Evolutionary conservation across 2,797 vertebrate species (phyloP).

Genomic region (Chaenodraco wilsoni): DNA sequence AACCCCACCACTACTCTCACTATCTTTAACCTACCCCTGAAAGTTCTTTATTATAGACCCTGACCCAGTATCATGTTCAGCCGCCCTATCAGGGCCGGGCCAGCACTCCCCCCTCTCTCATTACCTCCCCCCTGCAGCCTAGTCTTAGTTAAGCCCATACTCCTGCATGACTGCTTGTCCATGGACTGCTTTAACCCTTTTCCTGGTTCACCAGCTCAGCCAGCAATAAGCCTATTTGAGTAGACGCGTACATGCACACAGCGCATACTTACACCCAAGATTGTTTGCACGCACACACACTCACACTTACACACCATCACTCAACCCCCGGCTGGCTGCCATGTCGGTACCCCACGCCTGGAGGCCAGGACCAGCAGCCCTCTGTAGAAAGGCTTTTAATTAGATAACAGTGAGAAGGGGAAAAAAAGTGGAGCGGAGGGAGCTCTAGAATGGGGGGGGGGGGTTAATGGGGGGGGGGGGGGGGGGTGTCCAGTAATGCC

Average conservation of each 20-base stretch:
- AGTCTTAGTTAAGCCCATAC: constrained; percentile 51
- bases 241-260: constrained; percentile 46
- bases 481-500: constrained; percentile 59
- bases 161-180: constrained; percentile 46
- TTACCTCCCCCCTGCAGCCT: constrained; percentile 51
- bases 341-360: constrained; percentile 43
- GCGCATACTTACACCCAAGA: constrained; percentile 6
- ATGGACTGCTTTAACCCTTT: constrained; percentile 52
- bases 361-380: constrained; percentile 51
- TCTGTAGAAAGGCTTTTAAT: constrained; percentile 69
- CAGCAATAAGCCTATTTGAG: constrained; percentile 56
- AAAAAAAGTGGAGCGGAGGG: constrained; percentile 50
- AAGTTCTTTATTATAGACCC: constrained; percentile 56
- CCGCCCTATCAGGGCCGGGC: constrained; percentile 48
- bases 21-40: constrained; percentile 58
- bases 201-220: constrained; percentile 58
- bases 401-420: constrained; percentile 67
- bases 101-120: constrained; percentile 49
- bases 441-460: constrained; percentile 41
- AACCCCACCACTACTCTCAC: constrained; percentile 38
- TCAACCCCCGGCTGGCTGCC: constrained; percentile 29
- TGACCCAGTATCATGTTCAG: constrained; percentile 71
- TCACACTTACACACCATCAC: constrained; percentile 10
- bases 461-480: constrained; percentile 13
- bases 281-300: background rate